Base-by-base conservation (phyloP, 1,140 invertebrate genomes). In the Armadillidium nasatum region DNA sequence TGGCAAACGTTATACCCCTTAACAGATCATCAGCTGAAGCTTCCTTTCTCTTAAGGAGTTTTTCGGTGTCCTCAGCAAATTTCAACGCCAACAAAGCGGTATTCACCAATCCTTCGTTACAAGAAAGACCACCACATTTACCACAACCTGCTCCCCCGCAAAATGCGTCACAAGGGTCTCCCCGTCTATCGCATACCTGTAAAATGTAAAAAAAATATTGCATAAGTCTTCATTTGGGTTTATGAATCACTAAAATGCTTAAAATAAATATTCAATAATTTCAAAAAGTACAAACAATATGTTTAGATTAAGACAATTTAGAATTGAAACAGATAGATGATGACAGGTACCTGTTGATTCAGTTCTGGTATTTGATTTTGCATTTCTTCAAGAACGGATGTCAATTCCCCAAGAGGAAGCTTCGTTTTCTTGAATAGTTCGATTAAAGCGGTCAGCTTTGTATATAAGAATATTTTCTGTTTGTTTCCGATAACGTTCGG, bases 141-240 rank as follows among this genome's bases (percentile, higher is more conserved):
- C 89, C 91, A 86, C 96, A 99, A 0, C 94, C 94, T 66, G 94
- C 96, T 21, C 96, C 96, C 45, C 96, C 96, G 86, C 96, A 99
- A 44, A 95, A 87, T 72, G 85, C 84, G 83, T 97, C 94, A 85
- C 96, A 98, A 54, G 91, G 91, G 82, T 93, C 90, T 33, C 93
- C 94, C 44, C 87, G 88, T 15, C 91, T 89, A 79, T 94, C 95
- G 86, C 96, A 98, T 84, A 99, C 93, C 85, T 93, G 86, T 79
- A 11, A 71, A 50, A 22, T 71, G 19, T 11, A 82, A 83, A 67
- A n/a, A 68, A 73, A 77, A 50, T 44, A 66, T 6, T 33, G 33
- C 22, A 13, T 4, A 2, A 22, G 67, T 6, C 33, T 6, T 33
- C 33, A 33, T 33, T 3, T 33, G 33, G 33, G 33, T 3, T 33